Evolutionary conservation across 2,888 invertebrate species (phyloP), one percentile per base, ranked within the genome.

Genomic region (Agrochola lota): DNA sequence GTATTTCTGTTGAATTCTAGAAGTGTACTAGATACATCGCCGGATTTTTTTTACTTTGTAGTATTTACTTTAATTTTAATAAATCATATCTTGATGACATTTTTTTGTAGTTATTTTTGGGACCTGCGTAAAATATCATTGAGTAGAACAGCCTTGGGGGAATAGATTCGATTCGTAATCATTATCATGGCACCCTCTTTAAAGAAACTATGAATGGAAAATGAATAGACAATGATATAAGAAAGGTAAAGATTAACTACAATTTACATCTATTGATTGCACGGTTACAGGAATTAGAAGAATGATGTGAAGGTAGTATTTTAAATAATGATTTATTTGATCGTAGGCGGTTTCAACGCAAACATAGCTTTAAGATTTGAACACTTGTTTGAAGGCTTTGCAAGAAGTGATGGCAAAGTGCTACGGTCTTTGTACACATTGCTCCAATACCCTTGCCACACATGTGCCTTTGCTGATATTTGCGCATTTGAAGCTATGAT

Each of bases 1-100:
- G 66, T 89, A 86, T 86, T 89, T 88, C 85, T 85, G 77, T 87
- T 87, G 85, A 79, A 79, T 80, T 85, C 71, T 63, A 71, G 74
- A 75, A 86, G 74, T 80, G 71, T 81, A 87, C 81, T 87, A 68
- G 30, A 55, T 46, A 59, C 43, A n/a, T 87, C 78, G 74, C 79
- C 78, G 71, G 83, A 64, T 71, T 73, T 78, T 75, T 84, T 84
- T 84, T 84, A 78, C 62, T 83, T 74, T 86, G 75, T 84, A 69
- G 64, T 90, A 84, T 84, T 81, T 74, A 76, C 57, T 59, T 84
- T 81, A 78, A 76, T 84, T 80, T 76, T 71, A 90, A 85, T 87
- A 83, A 85, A 82, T 71, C 72, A 64, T 60, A 66, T 71, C 68
- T 78, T 78, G 57, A 85, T 57, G 26, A 67, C 2, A 26, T 74